Evolutionary conservation across 1,140 invertebrate species (phyloP).

Genomic region (Drosophila melanica): DNA sequence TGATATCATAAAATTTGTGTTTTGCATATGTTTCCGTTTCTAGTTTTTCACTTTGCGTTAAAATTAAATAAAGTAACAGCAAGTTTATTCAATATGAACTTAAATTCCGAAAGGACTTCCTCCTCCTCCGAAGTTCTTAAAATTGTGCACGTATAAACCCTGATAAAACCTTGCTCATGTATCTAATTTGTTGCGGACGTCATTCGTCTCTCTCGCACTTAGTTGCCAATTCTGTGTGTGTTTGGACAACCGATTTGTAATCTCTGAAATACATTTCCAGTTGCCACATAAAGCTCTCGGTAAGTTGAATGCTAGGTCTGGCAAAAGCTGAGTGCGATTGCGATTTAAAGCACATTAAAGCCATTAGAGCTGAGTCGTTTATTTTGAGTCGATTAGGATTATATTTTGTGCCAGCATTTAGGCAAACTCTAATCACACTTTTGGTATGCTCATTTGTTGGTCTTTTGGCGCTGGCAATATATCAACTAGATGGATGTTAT

Average conservation of each 20-base stretch:
- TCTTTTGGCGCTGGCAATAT: slow-evolving; percentile 33
- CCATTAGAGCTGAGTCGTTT: slow-evolving; percentile 5
- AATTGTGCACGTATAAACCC: slow-evolving; percentile 5
- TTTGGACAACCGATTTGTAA: slow-evolving; percentile 51
- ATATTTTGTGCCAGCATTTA: slow-evolving; percentile 10
- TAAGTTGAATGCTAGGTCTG: slow-evolving; percentile 24
- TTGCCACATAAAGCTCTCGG: background rate
- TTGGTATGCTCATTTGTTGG: slow-evolving; percentile 28
- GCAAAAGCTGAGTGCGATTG: slow-evolving; percentile 14
- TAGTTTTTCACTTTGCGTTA: too few relatives aligned
- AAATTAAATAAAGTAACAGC: too few relatives aligned
- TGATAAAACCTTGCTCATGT: background rate
- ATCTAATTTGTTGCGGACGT: slow-evolving; percentile 21
- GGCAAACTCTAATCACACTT: slow-evolving; percentile 34
- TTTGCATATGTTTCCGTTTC: too few relatives aligned
- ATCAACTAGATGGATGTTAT: slow-evolving; percentile 47
- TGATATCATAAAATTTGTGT: too few relatives aligned
- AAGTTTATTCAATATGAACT: too few relatives aligned
- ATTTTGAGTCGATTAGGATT: slow-evolving; percentile 13
- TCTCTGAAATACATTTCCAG: slow-evolving; percentile 39
- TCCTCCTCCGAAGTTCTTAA: background rate
- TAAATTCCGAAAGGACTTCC: too few relatives aligned
- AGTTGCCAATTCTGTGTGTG: slow-evolving; percentile 13
- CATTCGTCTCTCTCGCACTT: background rate
- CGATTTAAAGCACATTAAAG: slow-evolving; percentile 16